Percentiles rank a stretch among this genome's conserved stretches.
phyloP scores from a whole-genome alignment of 2,797 vertebrate species.

The Atherinosoma microstoma region DNA sequence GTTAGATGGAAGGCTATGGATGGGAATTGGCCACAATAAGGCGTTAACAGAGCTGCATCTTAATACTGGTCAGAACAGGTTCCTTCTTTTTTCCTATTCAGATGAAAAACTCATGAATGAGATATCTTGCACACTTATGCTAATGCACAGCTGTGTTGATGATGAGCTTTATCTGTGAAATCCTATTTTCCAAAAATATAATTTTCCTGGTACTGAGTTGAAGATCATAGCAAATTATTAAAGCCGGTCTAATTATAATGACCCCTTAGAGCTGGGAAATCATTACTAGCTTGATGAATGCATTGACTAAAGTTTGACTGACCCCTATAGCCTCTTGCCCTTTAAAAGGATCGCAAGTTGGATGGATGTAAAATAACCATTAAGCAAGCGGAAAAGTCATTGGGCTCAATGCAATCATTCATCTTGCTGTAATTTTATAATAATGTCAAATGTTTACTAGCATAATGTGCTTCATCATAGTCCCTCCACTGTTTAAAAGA shows the following conservation, averaged over 20 bases:
- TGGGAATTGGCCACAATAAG: conserved; percentile 50
- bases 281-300: conserved; percentile 52
- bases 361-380: conserved; percentile 51
- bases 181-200: background rate
- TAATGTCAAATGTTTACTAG: conserved; percentile 31
- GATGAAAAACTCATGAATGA: background rate
- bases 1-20: conserved; percentile 53
- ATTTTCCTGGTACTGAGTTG: conserved; percentile 12
- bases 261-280: conserved; percentile 28
- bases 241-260: conserved; percentile 10
- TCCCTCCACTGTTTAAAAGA: background rate
- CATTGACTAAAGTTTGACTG: conserved; percentile 48
- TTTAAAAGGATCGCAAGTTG: conserved; percentile 55
- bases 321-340: conserved; percentile 56
- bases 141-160: background rate
- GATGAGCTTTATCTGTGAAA: background rate
- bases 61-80: conserved; percentile 27
- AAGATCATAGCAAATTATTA: conserved; percentile 9
- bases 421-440: conserved; percentile 33
- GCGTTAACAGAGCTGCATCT: conserved; percentile 58
- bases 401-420: conserved; percentile 28
- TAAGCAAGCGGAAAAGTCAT: conserved; percentile 47
- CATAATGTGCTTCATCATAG: conserved; percentile 19
- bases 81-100: background rate
- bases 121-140: background rate